Percentiles rank a stretch among this genome's conserved stretches.
phyloP scores from a whole-genome alignment of 2,797 vertebrate species.

The Petrocephalus sullivani region DNA sequence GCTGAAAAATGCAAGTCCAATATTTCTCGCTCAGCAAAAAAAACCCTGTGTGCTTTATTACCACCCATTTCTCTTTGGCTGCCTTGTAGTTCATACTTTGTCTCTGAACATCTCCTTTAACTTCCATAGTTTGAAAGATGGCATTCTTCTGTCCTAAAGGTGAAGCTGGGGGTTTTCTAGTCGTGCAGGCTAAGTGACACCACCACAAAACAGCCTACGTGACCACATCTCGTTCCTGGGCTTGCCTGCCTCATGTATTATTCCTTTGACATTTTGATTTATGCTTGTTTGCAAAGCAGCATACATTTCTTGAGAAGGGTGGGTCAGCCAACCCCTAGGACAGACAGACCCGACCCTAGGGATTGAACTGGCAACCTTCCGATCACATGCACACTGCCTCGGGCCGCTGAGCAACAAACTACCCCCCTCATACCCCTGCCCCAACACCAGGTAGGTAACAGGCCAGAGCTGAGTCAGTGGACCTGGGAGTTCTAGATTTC shows the following conservation, averaged over 20 bases:
- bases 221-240: not conserved
- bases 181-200: not conserved
- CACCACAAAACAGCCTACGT: not conserved
- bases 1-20: not conserved
- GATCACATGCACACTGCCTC: not conserved
- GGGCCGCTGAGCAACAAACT: not conserved
- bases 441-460: not conserved
- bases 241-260: not conserved
- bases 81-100: not conserved
- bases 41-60: not conserved
- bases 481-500: not conserved
- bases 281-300: not conserved
- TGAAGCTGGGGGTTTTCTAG: not conserved
- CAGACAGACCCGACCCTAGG: not conserved
- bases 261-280: not conserved
- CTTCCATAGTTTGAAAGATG: not conserved
- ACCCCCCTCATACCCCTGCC: not conserved
- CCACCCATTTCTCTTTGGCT: not conserved
- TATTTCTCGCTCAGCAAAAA: slow-evolving; percentile 3
- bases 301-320: not conserved
- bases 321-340: not conserved
- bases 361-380: not conserved
- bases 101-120: not conserved
- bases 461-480: not conserved
- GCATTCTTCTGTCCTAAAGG: not conserved